Evolutionary conservation across 1,140 invertebrate species (phyloP).

Genomic region (Ceratitis capitata): DNA sequence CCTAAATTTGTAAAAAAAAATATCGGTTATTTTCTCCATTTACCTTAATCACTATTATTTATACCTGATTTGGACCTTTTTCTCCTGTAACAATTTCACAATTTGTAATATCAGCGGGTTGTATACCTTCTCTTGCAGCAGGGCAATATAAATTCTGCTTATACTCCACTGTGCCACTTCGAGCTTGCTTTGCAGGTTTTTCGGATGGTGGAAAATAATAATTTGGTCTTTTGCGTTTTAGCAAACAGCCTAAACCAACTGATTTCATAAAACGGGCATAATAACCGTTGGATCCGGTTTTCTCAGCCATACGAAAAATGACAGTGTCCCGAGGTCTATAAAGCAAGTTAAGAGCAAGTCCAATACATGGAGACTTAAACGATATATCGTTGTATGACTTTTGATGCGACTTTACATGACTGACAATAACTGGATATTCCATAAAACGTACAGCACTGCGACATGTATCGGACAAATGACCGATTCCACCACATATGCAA

Average conservation of each 20-base stretch:
- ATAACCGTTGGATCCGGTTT: slow-evolving; percentile 42
- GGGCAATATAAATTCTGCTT: slow-evolving; percentile 48
- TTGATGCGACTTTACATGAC: slow-evolving; percentile 53
- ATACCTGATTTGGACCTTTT: slow-evolving; percentile 42
- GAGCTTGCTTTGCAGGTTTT: slow-evolving; percentile 26
- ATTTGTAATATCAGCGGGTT: neutral
- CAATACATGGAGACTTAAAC: neutral
- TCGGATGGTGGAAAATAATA: neutral
- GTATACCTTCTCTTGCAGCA: neutral
- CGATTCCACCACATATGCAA: slow-evolving; percentile 72
- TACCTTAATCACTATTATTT: neutral
- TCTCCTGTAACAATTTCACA: neutral
- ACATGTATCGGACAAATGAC: slow-evolving; percentile 71
- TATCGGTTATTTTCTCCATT: too few relatives aligned
- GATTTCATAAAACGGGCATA: slow-evolving; percentile 54
- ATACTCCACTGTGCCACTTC: slow-evolving; percentile 43
- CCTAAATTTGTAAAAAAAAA: slow-evolving; percentile 34
- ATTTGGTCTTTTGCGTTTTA: slow-evolving; percentile 6
- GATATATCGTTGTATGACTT: slow-evolving; percentile 53
- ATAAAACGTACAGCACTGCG: slow-evolving; percentile 50
- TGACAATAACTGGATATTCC: slow-evolving; percentile 47
- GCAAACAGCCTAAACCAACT: slow-evolving; percentile 43
- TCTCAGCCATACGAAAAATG: slow-evolving; percentile 39
- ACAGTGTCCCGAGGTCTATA: slow-evolving; percentile 38
- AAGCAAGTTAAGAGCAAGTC: slow-evolving; percentile 37